Percentiles rank a stretch among this genome's conserved stretches.
These are phyloP conservation scores for Argyrosomus regius DNA, from an alignment of 2,797 vertebrate genomes.

Conservation along the genomic window DNA sequence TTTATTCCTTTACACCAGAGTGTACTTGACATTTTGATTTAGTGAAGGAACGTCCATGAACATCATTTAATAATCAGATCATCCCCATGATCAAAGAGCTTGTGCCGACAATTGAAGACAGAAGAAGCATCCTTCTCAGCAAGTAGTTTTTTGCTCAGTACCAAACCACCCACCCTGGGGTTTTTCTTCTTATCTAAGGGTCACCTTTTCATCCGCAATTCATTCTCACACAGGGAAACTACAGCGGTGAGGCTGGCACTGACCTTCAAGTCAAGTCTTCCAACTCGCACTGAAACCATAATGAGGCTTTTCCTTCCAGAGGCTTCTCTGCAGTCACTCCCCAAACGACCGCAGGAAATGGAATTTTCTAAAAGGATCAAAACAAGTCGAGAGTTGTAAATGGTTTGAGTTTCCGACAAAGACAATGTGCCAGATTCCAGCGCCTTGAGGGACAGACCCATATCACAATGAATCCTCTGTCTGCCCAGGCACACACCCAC, in stretches of 20 bases:
- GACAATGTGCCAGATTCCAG: slow-evolving; percentile 85
- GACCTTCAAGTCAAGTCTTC: slow-evolving; percentile 65
- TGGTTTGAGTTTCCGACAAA: slow-evolving; percentile 81
- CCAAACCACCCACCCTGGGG: neutral
- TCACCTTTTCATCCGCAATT: slow-evolving; percentile 27
- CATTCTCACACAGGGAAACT: slow-evolving; percentile 44
- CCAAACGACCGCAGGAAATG: slow-evolving; percentile 74
- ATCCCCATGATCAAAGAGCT: neutral
- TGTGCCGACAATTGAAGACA: neutral
- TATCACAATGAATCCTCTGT: slow-evolving; percentile 83
- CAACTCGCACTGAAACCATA: slow-evolving; percentile 67
- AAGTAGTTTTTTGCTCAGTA: neutral
- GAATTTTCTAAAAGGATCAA: slow-evolving; percentile 81
- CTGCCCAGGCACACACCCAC: slow-evolving; percentile 55
- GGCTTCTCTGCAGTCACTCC: slow-evolving; percentile 66
- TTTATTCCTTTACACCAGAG: neutral
- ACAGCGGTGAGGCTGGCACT: slow-evolving; percentile 58
- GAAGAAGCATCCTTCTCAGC: neutral
- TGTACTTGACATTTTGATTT: neutral
- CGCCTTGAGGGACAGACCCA: slow-evolving; percentile 77
- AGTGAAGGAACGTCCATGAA: neutral
- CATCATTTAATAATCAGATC: neutral
- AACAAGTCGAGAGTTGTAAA: slow-evolving; percentile 84
- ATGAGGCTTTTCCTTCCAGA: slow-evolving; percentile 80
- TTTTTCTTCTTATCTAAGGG: slow-evolving; percentile 15